phyloP scores from a whole-genome alignment of 2,888 invertebrate species.

The Acrobasis repandana region DNA sequence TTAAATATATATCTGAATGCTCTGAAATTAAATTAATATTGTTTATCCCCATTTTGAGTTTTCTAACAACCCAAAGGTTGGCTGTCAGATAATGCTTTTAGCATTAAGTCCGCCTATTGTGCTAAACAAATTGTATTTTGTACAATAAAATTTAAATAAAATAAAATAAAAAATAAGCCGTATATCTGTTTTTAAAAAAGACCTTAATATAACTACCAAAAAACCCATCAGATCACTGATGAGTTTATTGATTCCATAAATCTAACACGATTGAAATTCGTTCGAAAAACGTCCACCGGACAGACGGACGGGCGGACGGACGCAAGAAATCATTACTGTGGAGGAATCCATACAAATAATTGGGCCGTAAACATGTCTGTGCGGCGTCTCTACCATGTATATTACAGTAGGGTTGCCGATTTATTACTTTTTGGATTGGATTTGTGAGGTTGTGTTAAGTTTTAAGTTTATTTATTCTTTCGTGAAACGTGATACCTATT shows the following conservation, averaged over 20 bases:
- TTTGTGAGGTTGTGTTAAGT: neutral
- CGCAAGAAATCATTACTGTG: constrained; percentile 82
- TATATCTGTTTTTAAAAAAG: neutral
- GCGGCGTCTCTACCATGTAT: constrained; percentile 81
- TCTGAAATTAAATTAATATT: too few relatives aligned
- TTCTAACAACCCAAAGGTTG: too few relatives aligned
- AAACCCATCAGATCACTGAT: constrained; percentile 13
- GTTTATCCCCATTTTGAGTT: too few relatives aligned
- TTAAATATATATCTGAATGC: too few relatives aligned
- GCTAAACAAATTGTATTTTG: too few relatives aligned
- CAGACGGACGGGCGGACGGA: constrained; percentile 52
- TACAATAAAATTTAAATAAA: too few relatives aligned
- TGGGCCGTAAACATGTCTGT: constrained; percentile 83
- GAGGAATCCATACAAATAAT: constrained; percentile 83
- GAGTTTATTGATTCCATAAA: constrained; percentile 45
- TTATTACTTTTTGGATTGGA: neutral
- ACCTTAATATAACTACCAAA: constrained; percentile 8
- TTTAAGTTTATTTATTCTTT: neutral
- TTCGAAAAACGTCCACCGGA: constrained; percentile 59
- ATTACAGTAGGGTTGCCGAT: constrained; percentile 68
- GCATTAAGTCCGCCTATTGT: too few relatives aligned
- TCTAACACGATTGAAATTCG: constrained; percentile 53
- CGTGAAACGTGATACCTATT: neutral
- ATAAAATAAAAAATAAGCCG: too few relatives aligned
- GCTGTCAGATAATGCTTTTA: too few relatives aligned